Conservation (phyloP, 1,140 invertebrate species). For the Drosophila parvula region DNA sequence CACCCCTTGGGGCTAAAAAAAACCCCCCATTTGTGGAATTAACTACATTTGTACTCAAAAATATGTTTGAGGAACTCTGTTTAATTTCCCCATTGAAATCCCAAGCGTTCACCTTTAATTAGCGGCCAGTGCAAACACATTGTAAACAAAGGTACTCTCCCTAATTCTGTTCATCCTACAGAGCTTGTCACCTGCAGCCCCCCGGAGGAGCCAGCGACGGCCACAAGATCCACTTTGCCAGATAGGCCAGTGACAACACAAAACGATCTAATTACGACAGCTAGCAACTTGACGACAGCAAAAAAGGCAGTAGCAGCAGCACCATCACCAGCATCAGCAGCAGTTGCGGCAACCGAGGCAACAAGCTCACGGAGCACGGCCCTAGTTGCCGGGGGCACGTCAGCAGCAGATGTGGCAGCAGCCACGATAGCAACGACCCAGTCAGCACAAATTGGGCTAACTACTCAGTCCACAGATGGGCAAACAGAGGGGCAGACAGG, state of each 20-base stretch:
- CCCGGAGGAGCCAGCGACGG: conserved; percentile 29
- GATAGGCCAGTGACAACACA: conserved; percentile 80
- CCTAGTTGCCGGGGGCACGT: conserved; percentile 46
- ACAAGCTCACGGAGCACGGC: conserved; percentile 28
- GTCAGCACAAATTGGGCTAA: conserved; percentile 75
- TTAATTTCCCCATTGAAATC: neutral
- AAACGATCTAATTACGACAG: conserved; percentile 82
- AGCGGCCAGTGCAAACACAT: conserved; percentile 12
- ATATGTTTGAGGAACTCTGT: neutral
- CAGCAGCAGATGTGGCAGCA: conserved; percentile 61
- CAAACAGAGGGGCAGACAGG: conserved; percentile 37
- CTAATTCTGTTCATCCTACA: conserved; percentile 43
- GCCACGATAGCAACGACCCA: conserved; percentile 45
- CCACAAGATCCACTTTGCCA: conserved; percentile 73
- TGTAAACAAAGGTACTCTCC: conserved; percentile 27
- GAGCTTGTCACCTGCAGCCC: conserved; percentile 69
- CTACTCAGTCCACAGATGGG: conserved; percentile 50
- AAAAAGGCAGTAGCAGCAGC: conserved; percentile 51
- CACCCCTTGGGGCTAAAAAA: neutral
- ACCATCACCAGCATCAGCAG: conserved; percentile 6
- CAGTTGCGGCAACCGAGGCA: conserved; percentile 21
- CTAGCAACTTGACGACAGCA: conserved; percentile 69
- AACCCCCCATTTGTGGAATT: neutral
- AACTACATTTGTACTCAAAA: neutral
- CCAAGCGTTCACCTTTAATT: conserved; percentile 15